phyloP scores from a whole-genome alignment of 2,797 vertebrate species.

The Nannoperca australis region DNA sequence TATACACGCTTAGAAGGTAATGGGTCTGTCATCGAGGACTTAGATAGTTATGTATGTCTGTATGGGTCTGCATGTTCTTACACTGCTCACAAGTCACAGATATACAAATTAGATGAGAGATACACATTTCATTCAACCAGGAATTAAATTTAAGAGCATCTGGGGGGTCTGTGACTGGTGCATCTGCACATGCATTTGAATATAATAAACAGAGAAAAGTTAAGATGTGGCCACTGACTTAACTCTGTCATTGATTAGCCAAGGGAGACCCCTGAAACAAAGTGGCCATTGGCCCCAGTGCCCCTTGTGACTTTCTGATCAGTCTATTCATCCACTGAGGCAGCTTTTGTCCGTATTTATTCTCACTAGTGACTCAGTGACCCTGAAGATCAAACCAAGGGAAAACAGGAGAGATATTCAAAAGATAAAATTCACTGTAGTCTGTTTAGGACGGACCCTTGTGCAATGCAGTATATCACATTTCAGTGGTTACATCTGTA shows the following conservation, averaged over 20 bases:
- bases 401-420: background rate
- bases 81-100: background rate
- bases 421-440: background rate
- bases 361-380: conserved; percentile 40
- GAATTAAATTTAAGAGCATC: conserved; percentile 14
- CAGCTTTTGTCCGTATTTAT: conserved; percentile 58
- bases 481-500: conserved; percentile 23
- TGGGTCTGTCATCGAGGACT: background rate
- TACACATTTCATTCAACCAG: conserved; percentile 11
- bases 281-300: conserved; percentile 52
- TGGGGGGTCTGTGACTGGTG: conserved; percentile 24
- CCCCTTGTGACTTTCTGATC: conserved; percentile 41
- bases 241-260: conserved; percentile 76
- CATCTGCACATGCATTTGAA: conserved; percentile 45
- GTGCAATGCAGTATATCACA: conserved; percentile 1
- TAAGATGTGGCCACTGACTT: conserved; percentile 63
- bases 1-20: background rate
- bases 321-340: conserved; percentile 40
- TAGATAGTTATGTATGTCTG: background rate
- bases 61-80: background rate
- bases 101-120: conserved; percentile 6
- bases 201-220: conserved; percentile 44
- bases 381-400: conserved; percentile 34
- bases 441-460: background rate
- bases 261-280: conserved; percentile 66